Evolutionary conservation across 2,113 vertebrate species (phyloP).

Genomic region (Microcebus jonahi): DNA sequence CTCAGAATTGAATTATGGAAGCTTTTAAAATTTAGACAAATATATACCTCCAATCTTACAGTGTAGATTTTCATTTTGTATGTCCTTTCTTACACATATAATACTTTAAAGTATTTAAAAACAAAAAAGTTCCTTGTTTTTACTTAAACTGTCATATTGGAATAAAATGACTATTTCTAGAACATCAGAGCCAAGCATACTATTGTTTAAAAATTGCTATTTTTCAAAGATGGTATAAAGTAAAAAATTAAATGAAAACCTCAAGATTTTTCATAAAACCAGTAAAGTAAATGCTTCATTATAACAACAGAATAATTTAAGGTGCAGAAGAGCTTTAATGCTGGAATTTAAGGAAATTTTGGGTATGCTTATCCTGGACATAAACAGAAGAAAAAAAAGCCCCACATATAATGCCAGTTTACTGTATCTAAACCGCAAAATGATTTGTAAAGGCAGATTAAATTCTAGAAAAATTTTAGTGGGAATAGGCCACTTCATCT

Average conservation of each 20-base stretch:
- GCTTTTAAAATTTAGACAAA: conserved; percentile 27
- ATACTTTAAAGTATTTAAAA: conserved; percentile 13
- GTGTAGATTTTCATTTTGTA: neutral
- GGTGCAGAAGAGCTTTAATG: conserved; percentile 87
- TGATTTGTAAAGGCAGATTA: conserved; percentile 71
- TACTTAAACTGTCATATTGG: neutral
- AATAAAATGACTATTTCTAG: conserved; percentile 67
- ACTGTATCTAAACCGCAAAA: conserved; percentile 72
- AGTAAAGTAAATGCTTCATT: conserved; percentile 86
- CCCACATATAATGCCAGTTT: conserved; percentile 69
- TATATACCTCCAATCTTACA: neutral
- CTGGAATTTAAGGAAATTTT: conserved; percentile 83
- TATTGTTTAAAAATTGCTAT: conserved; percentile 79
- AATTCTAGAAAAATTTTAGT: conserved; percentile 63
- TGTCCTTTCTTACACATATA: neutral
- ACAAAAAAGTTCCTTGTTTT: neutral
- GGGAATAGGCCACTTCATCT: conserved; percentile 41
- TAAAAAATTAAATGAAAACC: conserved; percentile 74
- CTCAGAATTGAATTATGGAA: neutral
- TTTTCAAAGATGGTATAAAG: conserved; percentile 78
- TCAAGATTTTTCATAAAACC: conserved; percentile 89
- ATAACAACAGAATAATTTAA: conserved; percentile 87
- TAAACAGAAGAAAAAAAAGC: conserved; percentile 72
- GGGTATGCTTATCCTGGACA: conserved; percentile 78
- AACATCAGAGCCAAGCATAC: conserved; percentile 75